Base-by-base conservation (phyloP, 2,113 vertebrate genomes). In the Abramis brama region DNA sequence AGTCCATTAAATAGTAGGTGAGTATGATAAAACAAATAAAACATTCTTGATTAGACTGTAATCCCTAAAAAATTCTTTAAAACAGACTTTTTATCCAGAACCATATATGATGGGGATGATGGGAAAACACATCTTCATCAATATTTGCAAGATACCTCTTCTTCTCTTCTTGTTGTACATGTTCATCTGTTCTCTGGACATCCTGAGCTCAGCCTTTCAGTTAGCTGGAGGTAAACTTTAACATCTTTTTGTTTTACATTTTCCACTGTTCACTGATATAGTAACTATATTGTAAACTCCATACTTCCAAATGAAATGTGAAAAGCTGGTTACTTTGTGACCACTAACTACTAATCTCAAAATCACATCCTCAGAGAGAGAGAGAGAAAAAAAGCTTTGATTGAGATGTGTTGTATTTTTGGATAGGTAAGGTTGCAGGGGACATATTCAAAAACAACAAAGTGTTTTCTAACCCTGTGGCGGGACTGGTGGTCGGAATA, bases 151-250 rank as follows among this genome's bases (percentile, higher is more conserved):
- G 95, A 92, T 97, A 71, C 96, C 94, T 0, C 89, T 97, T 88
- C 96, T 97, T 91, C 92, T 99, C 5, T 25, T 92, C 83, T 96
- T 97, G 88, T 95, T 99, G 90, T 98, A 97, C 84, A 85, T 97
- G 89, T 98, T 98, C 0, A 94, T 98, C 83, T 98, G 97, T 91
- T 99, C 97, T 21, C 91, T 99, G 92, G 97, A 98, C 0, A 95
- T 96, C 36, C 94, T 98, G 93, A 97, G 97, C 90, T 98, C 97
- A 47, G 96, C 97, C 82, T 98, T 99, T 94, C 97, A 99, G 92
- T 92, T 99, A 89, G 96, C 96, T 1, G 97, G 97, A 94, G 96
- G 97, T 98, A 94, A 71, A 84, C 25, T 86, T 86, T 84, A 57
- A 21, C 57, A 83, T 78, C 81, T 59, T 33, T 80, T 52, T 52